phyloP scores from a whole-genome alignment of 2,797 vertebrate species.

The Oreonectes daqikongensis region DNA sequence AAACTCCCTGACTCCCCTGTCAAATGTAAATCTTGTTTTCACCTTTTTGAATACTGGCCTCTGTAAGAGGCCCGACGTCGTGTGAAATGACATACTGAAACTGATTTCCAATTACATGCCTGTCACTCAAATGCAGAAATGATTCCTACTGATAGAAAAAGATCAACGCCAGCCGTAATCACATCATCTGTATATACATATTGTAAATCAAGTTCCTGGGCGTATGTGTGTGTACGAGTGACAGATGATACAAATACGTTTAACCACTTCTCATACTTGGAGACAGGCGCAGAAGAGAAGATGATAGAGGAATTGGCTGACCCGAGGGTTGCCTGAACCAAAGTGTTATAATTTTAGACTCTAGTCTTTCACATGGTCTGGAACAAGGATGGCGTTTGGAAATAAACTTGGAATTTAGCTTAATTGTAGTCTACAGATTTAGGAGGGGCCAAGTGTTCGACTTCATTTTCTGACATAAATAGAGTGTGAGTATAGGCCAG shows the following conservation, averaged over 20 bases:
- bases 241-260: slow-evolving; percentile 33
- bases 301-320: slow-evolving; percentile 67
- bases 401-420: slow-evolving; percentile 85
- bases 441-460: slow-evolving; percentile 82
- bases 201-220: slow-evolving; percentile 37
- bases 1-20: slow-evolving; percentile 65
- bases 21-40: slow-evolving; percentile 77
- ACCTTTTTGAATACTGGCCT: slow-evolving; percentile 68
- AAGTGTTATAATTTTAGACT: slow-evolving; percentile 85
- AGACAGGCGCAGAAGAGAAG: slow-evolving; percentile 57
- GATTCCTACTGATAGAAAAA: slow-evolving; percentile 59
- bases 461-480: slow-evolving; percentile 85
- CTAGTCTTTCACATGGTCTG: slow-evolving; percentile 81
- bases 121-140: slow-evolving; percentile 72
- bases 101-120: slow-evolving; percentile 79
- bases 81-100: slow-evolving; percentile 77
- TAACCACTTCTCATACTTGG: slow-evolving; percentile 37
- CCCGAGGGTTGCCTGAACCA: slow-evolving; percentile 76
- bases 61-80: slow-evolving; percentile 75
- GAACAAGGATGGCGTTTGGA: slow-evolving; percentile 79
- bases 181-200: slow-evolving; percentile 42
- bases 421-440: slow-evolving; percentile 86
- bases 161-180: slow-evolving; percentile 3
- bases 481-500: slow-evolving; percentile 80
- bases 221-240: neutral